Conservation (phyloP, 2,113 vertebrate species). For the Hippocampus mohnikei region DNA sequence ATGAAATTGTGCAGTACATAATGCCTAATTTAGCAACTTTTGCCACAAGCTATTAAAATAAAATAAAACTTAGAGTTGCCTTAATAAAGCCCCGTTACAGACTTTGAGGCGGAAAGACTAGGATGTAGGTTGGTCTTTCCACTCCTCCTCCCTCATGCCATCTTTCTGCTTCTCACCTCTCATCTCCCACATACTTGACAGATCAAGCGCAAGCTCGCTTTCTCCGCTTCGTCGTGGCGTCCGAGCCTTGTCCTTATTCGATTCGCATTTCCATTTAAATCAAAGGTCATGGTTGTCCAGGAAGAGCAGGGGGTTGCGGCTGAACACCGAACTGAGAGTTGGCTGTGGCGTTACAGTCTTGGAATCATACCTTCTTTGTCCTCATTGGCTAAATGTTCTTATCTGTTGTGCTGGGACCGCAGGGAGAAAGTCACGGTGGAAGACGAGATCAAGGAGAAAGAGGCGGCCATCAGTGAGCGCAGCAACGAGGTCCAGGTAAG, state of each 20-base stretch:
- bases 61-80: background rate
- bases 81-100: background rate
- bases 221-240: background rate
- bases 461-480: conserved; percentile 88
- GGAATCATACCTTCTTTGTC: conserved; percentile 77
- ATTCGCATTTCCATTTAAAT: conserved; percentile 14
- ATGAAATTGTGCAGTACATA: background rate
- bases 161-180: conserved; percentile 53
- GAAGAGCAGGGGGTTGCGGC: conserved; percentile 72
- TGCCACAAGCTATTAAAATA: no score
- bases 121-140: conserved; percentile 18
- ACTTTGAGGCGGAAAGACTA: conserved; percentile 2
- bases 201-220: conserved; percentile 58
- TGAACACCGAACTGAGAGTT: conserved; percentile 45
- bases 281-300: conserved; percentile 78
- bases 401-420: conserved; percentile 90
- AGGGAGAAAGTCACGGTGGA: conserved; percentile 96
- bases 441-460: conserved; percentile 95
- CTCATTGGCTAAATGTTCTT: conserved; percentile 85
- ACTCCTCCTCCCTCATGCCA: conserved; percentile 29
- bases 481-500: conserved; percentile 91
- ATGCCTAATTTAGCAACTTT: background rate
- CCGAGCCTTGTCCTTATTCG: background rate
- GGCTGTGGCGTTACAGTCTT: conserved; percentile 64
- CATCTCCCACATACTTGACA: conserved; percentile 68